Percentiles rank a stretch among this genome's conserved stretches.
These are phyloP conservation scores for Perca fluviatilis DNA, from an alignment of 2,113 vertebrate genomes.

Conservation along the genomic window DNA sequence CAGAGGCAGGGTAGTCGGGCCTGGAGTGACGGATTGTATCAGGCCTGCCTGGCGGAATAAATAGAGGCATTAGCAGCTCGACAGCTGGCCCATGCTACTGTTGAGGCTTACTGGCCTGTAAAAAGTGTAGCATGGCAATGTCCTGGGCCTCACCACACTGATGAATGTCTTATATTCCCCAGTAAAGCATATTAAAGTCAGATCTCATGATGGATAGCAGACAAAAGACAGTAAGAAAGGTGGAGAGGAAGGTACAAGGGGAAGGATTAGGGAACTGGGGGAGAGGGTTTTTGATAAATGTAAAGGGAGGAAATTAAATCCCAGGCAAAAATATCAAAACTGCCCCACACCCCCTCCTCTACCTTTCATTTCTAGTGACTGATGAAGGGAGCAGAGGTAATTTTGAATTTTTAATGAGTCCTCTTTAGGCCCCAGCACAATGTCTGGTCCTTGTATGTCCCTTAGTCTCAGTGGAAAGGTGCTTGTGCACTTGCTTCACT, in stretches of 20 bases:
- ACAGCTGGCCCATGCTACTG: constrained; percentile 61
- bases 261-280: constrained; percentile 39
- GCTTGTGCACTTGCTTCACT: constrained; percentile 52
- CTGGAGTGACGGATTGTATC: constrained; percentile 66
- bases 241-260: constrained; percentile 37
- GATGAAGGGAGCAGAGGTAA: constrained; percentile 69
- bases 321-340: constrained; percentile 80
- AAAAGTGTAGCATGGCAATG: constrained; percentile 76
- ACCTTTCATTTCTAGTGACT: constrained; percentile 57
- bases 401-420: constrained; percentile 76
- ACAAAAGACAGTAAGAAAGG: constrained; percentile 48
- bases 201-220: constrained; percentile 76
- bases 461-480: constrained; percentile 24
- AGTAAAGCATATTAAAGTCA: constrained; percentile 84
- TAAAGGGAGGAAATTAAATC: constrained; percentile 83
- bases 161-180: constrained; percentile 81
- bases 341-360: constrained; percentile 9
- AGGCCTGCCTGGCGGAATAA: constrained; percentile 68
- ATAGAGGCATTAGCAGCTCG: constrained; percentile 77
- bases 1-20: constrained; percentile 26
- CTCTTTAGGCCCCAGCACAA: constrained; percentile 35
- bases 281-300: constrained; percentile 75
- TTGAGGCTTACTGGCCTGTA: constrained; percentile 76
- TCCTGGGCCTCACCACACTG: constrained; percentile 61
- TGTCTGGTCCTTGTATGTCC: constrained; percentile 40